A percentile compares a stretch with the other conserved stretches of the same genome.
Conservation (phyloP, 1,140 invertebrate genomes). For the Drusus annulatus region DNA sequence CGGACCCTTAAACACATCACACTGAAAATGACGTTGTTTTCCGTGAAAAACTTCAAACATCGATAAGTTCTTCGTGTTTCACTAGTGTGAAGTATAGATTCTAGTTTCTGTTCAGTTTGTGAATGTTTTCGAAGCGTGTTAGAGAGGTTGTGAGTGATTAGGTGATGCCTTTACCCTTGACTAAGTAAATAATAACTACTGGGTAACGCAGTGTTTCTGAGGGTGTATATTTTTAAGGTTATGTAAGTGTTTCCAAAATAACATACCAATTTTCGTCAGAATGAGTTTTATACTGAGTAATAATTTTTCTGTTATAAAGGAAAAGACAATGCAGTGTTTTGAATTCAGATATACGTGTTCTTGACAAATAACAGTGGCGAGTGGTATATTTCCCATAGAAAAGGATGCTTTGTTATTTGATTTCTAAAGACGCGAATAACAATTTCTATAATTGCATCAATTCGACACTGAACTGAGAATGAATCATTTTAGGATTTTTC, state of each 20-base stretch:
- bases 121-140: background rate
- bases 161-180: constrained; percentile 1
- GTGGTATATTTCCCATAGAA: background rate
- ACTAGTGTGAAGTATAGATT: background rate
- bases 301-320: background rate
- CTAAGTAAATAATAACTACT: constrained; percentile 19
- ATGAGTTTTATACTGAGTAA: background rate
- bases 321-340: constrained; percentile 6
- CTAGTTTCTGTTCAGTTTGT: background rate
- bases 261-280: too few relatives aligned
- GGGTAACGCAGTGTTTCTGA: background rate
- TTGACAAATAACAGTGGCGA: constrained; percentile 2
- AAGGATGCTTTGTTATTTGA: too few relatives aligned
- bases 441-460: too few relatives aligned
- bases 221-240: constrained; percentile 20
- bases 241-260: constrained; percentile 34
- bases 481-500: too few relatives aligned
- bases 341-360: background rate
- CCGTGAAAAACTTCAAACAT: constrained; percentile 1
- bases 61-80: background rate
- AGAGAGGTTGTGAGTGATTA: background rate
- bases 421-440: too few relatives aligned
- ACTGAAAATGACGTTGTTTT: constrained; percentile 17
- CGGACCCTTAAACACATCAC: constrained; percentile 21
- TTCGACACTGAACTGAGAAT: too few relatives aligned